Base-by-base conservation (phyloP, 2,888 invertebrate genomes). In the Horisme vitalbata region DNA sequence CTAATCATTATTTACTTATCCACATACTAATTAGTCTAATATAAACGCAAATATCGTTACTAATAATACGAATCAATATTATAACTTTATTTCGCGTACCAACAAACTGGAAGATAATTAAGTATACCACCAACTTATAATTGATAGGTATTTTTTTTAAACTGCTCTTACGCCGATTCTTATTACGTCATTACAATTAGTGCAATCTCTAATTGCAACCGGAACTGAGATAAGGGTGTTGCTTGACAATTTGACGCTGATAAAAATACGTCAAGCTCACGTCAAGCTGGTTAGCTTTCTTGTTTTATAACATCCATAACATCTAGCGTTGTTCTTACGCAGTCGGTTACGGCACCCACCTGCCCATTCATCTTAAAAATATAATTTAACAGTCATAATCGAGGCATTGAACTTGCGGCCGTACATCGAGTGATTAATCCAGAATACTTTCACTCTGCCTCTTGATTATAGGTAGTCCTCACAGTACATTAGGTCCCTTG, bases 381-480 rank as follows among this genome's bases (percentile, higher is more conserved):
- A 79, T 79, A 81, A 77, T 81, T 82, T 75, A 83, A 80, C 75
- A 76, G 74, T 74, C 80, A 81, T 85, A 84, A 87, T 83, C 77
- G 77, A 88, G 83, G 75, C 88, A 89, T 84, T 89, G 88, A 88
- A 88, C 88, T 87, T 88, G 85, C 73, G 61, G 70, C 74, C 65
- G 72, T 68, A 68, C 62, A 71, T 68, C 75, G 71, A 79, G 77
- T 80, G 79, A 83, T 81, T 79, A 82, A 80, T 81, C 79, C 75
- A 83, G 80, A 81, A 83, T 83, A 87, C 89, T 88, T 88, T 89
- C 88, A 83, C 89, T 84, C 64, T 67, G 62, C 64, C 59, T 18
- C n/a, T n/a, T n/a, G n/a, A n/a, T n/a, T n/a, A n/a, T n/a, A n/a
- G n/a, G n/a, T n/a, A n/a, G n/a, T n/a, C n/a, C n/a, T n/a, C n/a